Evolutionary conservation across 2,113 vertebrate species (phyloP), one percentile per base, ranked within the genome.

Genomic region (Perca schrenkii): DNA sequence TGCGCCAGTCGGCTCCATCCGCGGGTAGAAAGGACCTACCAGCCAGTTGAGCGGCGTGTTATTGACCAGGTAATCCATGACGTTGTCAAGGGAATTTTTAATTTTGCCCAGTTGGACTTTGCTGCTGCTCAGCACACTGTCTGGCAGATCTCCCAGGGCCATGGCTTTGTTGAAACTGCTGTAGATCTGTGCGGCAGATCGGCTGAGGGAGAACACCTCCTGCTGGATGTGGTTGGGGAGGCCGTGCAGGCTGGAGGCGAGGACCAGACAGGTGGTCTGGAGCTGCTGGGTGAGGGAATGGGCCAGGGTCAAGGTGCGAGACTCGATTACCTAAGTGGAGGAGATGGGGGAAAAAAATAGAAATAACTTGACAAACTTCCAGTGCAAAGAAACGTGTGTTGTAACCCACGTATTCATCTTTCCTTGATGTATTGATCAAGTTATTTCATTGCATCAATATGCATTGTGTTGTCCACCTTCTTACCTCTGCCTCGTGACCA

Each of bases 31-130:
- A 36, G 98, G 97, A 91, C 98, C 98, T 84, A 99, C 97, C 93
- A 99, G 95, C 97, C 97, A 99, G 93, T 97, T 98, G 89, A 99
- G 97, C 0, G 97, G 97, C 0, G 97, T 98, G 96, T 98, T 99
- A 93, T 99, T 98, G 93, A 99, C 93, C 94, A 99, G 90, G 83
- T 98, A 98, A 95, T 98, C 97, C 96, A 98, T 96, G 92, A 98
- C 86, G 25, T 95, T 91, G 92, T 98, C 97, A 70, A 98, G 88
- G 47, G 97, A 96, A 1, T 61, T 52, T 53, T 96, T 97, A 89
- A 98, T 97, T 93, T 95, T 96, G 88, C 94, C 93, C 82, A 99
- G 92, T 73, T 98, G 95, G 34, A 90, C 93, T 82, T 90, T 97
- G 93, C 96, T 98, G 86, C 85, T 94, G 68, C 62, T 36, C 52